phyloP scores from a whole-genome alignment of 2,888 invertebrate genomes.

The Theristus sp. region DNA sequence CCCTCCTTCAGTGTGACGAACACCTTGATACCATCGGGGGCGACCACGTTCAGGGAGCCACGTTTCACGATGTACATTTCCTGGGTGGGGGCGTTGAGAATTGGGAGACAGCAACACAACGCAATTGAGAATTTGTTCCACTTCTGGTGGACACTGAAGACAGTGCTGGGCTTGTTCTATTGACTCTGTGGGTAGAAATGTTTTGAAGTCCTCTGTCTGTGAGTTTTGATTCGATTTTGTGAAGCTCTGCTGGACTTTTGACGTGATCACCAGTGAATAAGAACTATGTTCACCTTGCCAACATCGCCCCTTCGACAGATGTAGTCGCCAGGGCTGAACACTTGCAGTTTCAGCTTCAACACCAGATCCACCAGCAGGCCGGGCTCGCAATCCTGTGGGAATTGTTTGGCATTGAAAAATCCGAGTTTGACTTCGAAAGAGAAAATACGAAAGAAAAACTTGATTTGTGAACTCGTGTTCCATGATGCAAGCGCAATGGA shows the following conservation, averaged over 20 bases:
- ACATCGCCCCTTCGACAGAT: conserved; percentile 90
- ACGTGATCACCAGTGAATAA: background rate
- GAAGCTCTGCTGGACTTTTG: too few relatives aligned
- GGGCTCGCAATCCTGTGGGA: conserved; percentile 58
- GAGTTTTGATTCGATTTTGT: too few relatives aligned
- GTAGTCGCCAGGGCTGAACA: conserved; percentile 84
- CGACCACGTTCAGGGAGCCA: conserved; percentile 25
- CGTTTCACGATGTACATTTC: conserved; percentile 67
- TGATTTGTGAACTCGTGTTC: background rate
- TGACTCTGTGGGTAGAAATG: too few relatives aligned
- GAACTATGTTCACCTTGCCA: conserved; percentile 42
- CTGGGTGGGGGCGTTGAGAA: too few relatives aligned
- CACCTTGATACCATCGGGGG: conserved; percentile 19
- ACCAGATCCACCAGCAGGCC: conserved; percentile 77
- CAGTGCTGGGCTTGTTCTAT: too few relatives aligned
- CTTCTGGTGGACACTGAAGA: too few relatives aligned
- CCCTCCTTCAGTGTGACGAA: conserved; percentile 31
- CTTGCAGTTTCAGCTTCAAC: conserved; percentile 61
- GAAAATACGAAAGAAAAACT: background rate
- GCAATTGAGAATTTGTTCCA: background rate
- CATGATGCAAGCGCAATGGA: too few relatives aligned
- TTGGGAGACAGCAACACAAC: too few relatives aligned
- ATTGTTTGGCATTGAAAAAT: too few relatives aligned
- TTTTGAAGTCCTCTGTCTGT: too few relatives aligned
- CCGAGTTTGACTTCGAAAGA: too few relatives aligned